Percentiles rank a stretch among this genome's conserved stretches.
Evolutionary conservation across 2,888 invertebrate species (phyloP).

Genomic region (Trachelus iudaicus): DNA sequence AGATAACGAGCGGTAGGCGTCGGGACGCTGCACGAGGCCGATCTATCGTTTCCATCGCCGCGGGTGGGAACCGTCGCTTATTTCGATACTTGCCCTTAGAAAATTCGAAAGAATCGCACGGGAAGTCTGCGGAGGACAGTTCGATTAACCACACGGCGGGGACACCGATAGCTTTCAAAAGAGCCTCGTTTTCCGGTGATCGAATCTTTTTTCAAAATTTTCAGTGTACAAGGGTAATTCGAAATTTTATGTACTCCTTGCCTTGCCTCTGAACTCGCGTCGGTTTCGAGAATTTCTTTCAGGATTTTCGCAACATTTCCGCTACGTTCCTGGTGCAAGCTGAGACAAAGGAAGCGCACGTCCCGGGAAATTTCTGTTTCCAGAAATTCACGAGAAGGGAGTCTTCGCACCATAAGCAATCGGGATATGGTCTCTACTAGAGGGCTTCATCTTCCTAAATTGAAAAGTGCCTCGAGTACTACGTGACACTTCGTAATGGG

Average conservation of each 20-base stretch:
- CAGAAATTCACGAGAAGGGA: background rate
- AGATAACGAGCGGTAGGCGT: background rate
- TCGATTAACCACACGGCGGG: conserved; percentile 61
- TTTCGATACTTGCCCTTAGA: conserved; percentile 1
- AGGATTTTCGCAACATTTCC: background rate
- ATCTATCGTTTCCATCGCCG: background rate
- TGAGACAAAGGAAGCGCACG: background rate
- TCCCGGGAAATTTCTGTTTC: background rate
- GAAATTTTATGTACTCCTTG: background rate
- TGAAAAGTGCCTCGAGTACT: background rate
- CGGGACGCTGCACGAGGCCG: background rate
- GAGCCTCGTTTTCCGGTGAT: background rate
- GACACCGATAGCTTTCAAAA: conserved; percentile 5
- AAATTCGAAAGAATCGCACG: conserved; percentile 4
- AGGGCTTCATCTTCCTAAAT: background rate
- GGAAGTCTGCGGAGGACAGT: conserved; percentile 58
- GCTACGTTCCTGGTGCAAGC: background rate
- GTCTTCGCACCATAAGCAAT: background rate
- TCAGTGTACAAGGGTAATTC: no score
- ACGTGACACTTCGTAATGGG: background rate
- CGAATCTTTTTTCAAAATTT: background rate
- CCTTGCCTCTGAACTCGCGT: background rate
- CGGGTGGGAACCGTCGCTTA: background rate
- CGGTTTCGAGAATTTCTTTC: background rate
- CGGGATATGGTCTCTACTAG: background rate